These are phyloP conservation scores for Pseudanteris insignis DNA, from an alignment of 2,888 invertebrate species.

Conservation along the genomic window DNA sequence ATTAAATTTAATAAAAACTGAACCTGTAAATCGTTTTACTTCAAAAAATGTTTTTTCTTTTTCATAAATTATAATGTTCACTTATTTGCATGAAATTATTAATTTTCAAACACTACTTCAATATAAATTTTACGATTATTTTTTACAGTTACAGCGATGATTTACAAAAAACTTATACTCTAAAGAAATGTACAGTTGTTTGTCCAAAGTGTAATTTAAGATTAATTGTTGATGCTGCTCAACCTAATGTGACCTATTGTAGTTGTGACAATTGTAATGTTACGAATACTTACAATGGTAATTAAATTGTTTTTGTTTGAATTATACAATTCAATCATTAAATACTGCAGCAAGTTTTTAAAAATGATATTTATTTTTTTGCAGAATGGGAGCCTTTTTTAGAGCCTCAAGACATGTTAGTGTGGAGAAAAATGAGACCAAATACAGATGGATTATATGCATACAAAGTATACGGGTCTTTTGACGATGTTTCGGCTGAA, in stretches of 20 bases:
- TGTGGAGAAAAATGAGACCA: slow-evolving; percentile 80
- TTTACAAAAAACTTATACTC: slow-evolving; percentile 69
- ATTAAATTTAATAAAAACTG: too few species aligned
- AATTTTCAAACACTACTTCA: too few species aligned
- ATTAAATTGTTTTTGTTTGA: too few species aligned
- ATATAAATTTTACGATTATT: too few species aligned
- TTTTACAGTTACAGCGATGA: slow-evolving; percentile 68
- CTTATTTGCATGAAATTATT: too few species aligned
- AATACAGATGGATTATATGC: slow-evolving; percentile 76
- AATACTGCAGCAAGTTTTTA: too few species aligned
- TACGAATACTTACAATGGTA: slow-evolving; percentile 21
- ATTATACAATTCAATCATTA: too few species aligned
- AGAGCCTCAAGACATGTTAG: slow-evolving; percentile 80
- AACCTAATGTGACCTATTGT: slow-evolving; percentile 68
- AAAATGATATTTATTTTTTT: too few species aligned
- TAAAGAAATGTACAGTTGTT: slow-evolving; percentile 69
- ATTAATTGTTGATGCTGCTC: slow-evolving; percentile 62
- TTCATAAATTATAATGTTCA: too few species aligned
- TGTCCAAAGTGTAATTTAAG: slow-evolving; percentile 68
- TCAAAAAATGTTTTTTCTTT: too few species aligned
- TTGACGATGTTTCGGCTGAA: slow-evolving; percentile 78
- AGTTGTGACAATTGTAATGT: slow-evolving; percentile 57
- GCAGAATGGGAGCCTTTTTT: slow-evolving; percentile 81
- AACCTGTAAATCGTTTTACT: too few species aligned
- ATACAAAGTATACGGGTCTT: slow-evolving; percentile 88